Evolutionary conservation across 2,888 invertebrate species (phyloP).

Genomic region (Stegophylla sp.): DNA sequence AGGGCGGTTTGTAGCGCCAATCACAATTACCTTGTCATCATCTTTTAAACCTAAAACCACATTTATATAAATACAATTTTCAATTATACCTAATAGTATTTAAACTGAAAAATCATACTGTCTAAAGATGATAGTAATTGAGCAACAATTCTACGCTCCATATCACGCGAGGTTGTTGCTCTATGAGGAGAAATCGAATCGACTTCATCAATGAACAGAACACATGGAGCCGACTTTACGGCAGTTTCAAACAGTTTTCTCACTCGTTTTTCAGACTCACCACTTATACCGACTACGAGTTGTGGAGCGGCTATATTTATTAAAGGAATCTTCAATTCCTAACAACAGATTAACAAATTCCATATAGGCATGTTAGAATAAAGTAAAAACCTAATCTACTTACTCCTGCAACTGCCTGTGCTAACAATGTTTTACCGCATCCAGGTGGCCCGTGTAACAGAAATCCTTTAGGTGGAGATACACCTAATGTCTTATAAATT

Average conservation of each 20-base stretch:
- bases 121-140: slow-evolving; percentile 83
- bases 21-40: slow-evolving; percentile 75
- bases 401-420: slow-evolving; percentile 82
- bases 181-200: slow-evolving; percentile 94
- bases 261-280: slow-evolving; percentile 93
- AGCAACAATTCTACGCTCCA: slow-evolving; percentile 94
- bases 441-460: slow-evolving; percentile 96
- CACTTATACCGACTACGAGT: slow-evolving; percentile 91
- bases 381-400: slow-evolving; percentile 63
- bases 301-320: slow-evolving; percentile 90
- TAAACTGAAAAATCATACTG: neutral
- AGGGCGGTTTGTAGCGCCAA: slow-evolving; percentile 95
- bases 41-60: slow-evolving; percentile 66
- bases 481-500: slow-evolving; percentile 82
- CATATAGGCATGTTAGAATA: neutral
- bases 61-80: neutral
- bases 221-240: slow-evolving; percentile 75
- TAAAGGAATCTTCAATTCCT: slow-evolving; percentile 84
- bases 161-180: slow-evolving; percentile 88
- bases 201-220: slow-evolving; percentile 94
- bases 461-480: slow-evolving; percentile 87
- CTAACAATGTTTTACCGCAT: slow-evolving; percentile 86
- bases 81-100: neutral
- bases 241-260: slow-evolving; percentile 90
- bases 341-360: slow-evolving; percentile 5